Evolutionary conservation across 1,140 invertebrate genomes (phyloP), one percentile per base, ranked within the genome.

Genomic region (Marisa cornuarietis): DNA sequence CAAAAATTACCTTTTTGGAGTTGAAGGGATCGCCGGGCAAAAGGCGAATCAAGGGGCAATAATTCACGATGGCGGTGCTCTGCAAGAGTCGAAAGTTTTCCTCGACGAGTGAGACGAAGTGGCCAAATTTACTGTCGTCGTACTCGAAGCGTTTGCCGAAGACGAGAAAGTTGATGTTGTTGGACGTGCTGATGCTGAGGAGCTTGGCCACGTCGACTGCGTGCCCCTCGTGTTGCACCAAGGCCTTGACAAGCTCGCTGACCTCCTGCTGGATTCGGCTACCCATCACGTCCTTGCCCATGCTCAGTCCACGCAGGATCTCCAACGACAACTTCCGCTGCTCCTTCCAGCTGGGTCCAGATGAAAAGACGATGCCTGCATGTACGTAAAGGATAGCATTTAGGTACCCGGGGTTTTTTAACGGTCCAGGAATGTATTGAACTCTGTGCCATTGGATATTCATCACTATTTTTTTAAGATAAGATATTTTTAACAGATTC

Each of bases 311-410:
- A 88, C 95, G 94, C 18, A 98, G 90, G 89, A 94, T 95, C 10
- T 91, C 91, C 5, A 93, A 91, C 0, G 95, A 92, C 83, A 97
- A 95, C 85, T 94, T 94, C 42, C 96, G 92, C 85, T 97, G 95
- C 83, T 96, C 94, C 82, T 93, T 94, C 96, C 96, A 98, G 26
- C 94, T 86, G 11, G 93, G 92, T 0, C 96, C 96, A 88, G 96
- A 94, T 4, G 96, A 93, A 81, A 77, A 80, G 2, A 82, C 80
- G 13, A 87, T 79, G 0, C 86, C 86, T 52, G 54, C 54, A 18
- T 58, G 8, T 18, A 58, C 54, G 54, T 58, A 18, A 58, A 58
- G 54, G 52, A 54, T 54, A 54, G 8, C 8, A 54, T 54, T 54
- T 54, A 8, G 52, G 8, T 54, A 54, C 14, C 52, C n/a, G n/a